Evolutionary conservation across 2,888 invertebrate genomes (phyloP).

Genomic region (Panzeria rudis): DNA sequence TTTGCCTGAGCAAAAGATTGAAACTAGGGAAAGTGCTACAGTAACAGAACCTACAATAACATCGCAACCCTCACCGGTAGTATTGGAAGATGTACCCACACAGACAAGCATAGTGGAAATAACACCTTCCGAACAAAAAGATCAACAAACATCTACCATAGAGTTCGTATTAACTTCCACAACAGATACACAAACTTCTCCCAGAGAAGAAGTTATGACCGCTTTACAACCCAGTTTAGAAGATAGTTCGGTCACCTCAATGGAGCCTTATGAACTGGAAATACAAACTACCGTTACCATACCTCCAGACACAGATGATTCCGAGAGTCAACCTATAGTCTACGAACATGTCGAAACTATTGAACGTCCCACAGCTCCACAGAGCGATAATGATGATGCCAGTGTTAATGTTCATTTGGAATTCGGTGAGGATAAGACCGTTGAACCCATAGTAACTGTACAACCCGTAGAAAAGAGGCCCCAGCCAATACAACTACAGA

Average conservation of each 20-base stretch:
- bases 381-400: slow-evolving; percentile 81
- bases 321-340: slow-evolving; percentile 78
- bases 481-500: slow-evolving; percentile 78
- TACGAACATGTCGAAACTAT: slow-evolving; percentile 81
- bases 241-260: slow-evolving; percentile 76
- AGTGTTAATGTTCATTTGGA: slow-evolving; percentile 77
- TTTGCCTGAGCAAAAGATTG: slow-evolving; percentile 74
- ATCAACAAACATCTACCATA: slow-evolving; percentile 75
- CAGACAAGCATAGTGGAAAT: slow-evolving; percentile 69
- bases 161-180: slow-evolving; percentile 76
- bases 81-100: slow-evolving; percentile 77
- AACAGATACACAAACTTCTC: slow-evolving; percentile 80
- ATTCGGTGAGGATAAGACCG: slow-evolving; percentile 68
- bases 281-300: slow-evolving; percentile 86
- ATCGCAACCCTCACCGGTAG: slow-evolving; percentile 75
- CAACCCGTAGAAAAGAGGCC: slow-evolving; percentile 68
- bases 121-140: slow-evolving; percentile 73
- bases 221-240: slow-evolving; percentile 74
- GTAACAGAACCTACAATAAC: slow-evolving; percentile 78
- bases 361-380: slow-evolving; percentile 81
- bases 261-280: slow-evolving; percentile 83
- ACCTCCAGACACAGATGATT: slow-evolving; percentile 84
- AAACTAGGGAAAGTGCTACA: slow-evolving; percentile 77
- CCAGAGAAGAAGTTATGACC: slow-evolving; percentile 61
- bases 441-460: slow-evolving; percentile 54